Base-by-base conservation (phyloP, 1,140 invertebrate genomes). In the Eulimnadia texana region DNA sequence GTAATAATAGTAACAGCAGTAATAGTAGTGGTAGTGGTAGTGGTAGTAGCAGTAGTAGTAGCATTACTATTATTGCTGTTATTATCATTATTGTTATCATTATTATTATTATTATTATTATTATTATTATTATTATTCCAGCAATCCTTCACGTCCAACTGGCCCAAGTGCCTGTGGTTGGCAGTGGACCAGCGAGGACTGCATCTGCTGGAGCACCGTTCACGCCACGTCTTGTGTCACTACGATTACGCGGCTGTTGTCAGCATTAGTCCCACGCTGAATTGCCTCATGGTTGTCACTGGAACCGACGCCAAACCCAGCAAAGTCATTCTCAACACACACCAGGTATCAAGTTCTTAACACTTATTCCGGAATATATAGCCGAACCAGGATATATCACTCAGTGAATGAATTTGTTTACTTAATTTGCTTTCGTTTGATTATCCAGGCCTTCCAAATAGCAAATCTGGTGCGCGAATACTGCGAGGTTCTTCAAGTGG, bases 101-200 rank as follows among this genome's bases (percentile, higher is more conserved):
- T 16, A 42, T 16, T 3, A 10, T 58, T 27, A 28, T 33, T 29
- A 19, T 49, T 9, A 6, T 6, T 64, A 9, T 13, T 60, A 3
- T 1, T 60, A 19, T 59, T 25, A 47, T 2, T 65, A 62, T 47
- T 10, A 11, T 64, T 64, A 67, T 70, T 73, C 49, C 72, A 89
- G 84, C 92, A 96, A 85, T 92, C 90, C 19, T 95, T 95, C 70
- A 95, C 92, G 1, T 93, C 90, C 11, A 93, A 92, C 71, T 94
- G 93, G 88, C 93, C 93, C 3, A 60, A 58, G 62, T 69, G 64
- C 22, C 73, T 97, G 3, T 93, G 93, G 89, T 73, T 97, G 52
- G 91, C 90, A 11, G 86, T 96, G 3, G 90, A 94, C 75, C 90
- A 95, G 72, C 81, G 80, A 67, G 93, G 93, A n/a, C 79, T 98